Base-by-base conservation (phyloP, 2,888 invertebrate species). In the Calliscelio sp. region DNA sequence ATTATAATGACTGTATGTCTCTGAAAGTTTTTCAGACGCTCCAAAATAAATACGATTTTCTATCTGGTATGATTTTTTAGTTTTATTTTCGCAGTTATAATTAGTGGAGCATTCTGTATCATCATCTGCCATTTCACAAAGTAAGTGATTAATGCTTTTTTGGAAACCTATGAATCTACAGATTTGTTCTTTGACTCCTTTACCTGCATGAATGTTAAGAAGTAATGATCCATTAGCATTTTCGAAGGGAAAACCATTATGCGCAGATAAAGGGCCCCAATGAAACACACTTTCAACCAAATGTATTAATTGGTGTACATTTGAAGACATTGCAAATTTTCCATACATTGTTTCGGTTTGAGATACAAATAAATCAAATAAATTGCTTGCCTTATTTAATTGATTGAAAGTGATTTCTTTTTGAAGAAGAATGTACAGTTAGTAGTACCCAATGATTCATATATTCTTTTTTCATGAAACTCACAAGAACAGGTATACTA, bases 371-470 rank as follows among this genome's bases (percentile, higher is more conserved):
- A n/a, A n/a, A n/a, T n/a, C n/a, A n/a, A n/a, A n/a, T n/a, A n/a
- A n/a, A n/a, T n/a, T n/a, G n/a, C n/a, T n/a, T n/a, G n/a, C n/a
- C n/a, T n/a, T n/a, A n/a, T n/a, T n/a, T n/a, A n/a, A n/a, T n/a
- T n/a, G n/a, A n/a, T n/a, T n/a, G n/a, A n/a, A n/a, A n/a, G n/a
- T n/a, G n/a, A n/a, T n/a, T n/a, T n/a, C n/a, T n/a, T n/a, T n/a
- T n/a, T n/a, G 73, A 14, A 73, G 28, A 32, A 73, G 32, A 49
- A 73, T 59, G 24, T 73, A 11, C 38, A 73, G 61, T 61, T 4
- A 73, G 18, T 14, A 59, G 49, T 3, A 59, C 11, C 59, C 73
- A 73, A 16, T 73, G 73, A 20, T 73, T 14, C n/a, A 73, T 7
- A 49, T 73, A 73, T 11, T 59, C 32, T 22, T 10, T 32, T 2